These are phyloP conservation scores for Gallinago paraguaiae DNA, from an alignment of 2,113 vertebrate genomes.

Conservation along the genomic window DNA sequence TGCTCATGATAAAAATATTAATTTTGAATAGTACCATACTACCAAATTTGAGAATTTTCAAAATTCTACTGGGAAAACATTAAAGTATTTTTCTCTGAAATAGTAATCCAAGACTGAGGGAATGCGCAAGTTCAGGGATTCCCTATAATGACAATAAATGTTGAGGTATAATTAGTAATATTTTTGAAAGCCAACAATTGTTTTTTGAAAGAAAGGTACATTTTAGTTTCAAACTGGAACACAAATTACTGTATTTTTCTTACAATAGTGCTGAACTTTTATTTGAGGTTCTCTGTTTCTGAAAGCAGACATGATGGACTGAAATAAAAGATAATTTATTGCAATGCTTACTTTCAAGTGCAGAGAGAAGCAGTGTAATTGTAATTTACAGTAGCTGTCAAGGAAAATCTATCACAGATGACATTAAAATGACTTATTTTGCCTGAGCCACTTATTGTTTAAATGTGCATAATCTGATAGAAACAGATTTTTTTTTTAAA, in stretches of 20 bases:
- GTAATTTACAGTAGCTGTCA: slow-evolving; percentile 89
- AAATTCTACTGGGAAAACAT: slow-evolving; percentile 26
- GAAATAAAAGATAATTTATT: slow-evolving; percentile 89
- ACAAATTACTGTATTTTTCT: slow-evolving; percentile 85
- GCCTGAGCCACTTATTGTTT: slow-evolving; percentile 84
- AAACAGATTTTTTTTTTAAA: slow-evolving; percentile 73
- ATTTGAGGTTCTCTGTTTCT: slow-evolving; percentile 81
- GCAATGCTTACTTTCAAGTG: slow-evolving; percentile 84
- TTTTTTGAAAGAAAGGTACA: slow-evolving; percentile 76
- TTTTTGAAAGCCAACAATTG: slow-evolving; percentile 78
- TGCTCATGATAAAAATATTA: background rate
- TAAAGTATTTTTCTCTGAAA: slow-evolving; percentile 45
- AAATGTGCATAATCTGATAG: slow-evolving; percentile 84
- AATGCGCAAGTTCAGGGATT: slow-evolving; percentile 68
- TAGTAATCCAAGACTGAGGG: slow-evolving; percentile 45
- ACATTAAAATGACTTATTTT: slow-evolving; percentile 89
- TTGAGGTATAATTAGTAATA: slow-evolving; percentile 78
- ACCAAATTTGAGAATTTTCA: slow-evolving; percentile 22
- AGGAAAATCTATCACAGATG: slow-evolving; percentile 83
- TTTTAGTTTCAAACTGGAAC: slow-evolving; percentile 79
- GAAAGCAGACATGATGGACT: slow-evolving; percentile 84
- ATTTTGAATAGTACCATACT: background rate
- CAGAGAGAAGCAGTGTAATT: slow-evolving; percentile 82
- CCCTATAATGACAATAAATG: slow-evolving; percentile 69
- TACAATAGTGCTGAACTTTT: slow-evolving; percentile 81